Percentiles rank a stretch among this genome's conserved stretches.
Conservation (phyloP, 1,140 invertebrate genomes). For the Lepidurus couesii region DNA sequence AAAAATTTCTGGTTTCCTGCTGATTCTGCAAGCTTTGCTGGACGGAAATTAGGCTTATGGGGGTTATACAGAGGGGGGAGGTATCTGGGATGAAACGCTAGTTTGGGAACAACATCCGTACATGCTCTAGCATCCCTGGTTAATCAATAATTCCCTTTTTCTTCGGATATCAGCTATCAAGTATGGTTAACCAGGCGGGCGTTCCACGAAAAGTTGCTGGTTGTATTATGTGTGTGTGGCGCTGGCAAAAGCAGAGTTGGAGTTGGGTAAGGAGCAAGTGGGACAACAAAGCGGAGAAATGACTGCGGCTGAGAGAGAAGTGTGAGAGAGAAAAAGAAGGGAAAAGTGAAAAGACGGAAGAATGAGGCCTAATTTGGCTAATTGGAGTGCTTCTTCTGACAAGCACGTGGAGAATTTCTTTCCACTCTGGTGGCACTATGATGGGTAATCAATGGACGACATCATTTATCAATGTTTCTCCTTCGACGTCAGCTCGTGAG, state of each 20-base stretch:
- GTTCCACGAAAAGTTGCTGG: background rate
- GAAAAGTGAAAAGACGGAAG: background rate
- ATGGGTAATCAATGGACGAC: background rate
- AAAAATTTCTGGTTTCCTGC: too few species aligned
- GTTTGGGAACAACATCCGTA: background rate
- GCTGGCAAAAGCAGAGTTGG: background rate
- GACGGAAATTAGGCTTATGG: background rate
- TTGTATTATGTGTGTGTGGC: too few species aligned
- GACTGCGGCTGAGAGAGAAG: too few species aligned
- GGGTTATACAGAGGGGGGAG: background rate
- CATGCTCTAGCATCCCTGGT: background rate
- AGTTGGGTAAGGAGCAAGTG: background rate
- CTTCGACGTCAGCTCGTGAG: background rate
- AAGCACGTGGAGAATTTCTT: background rate
- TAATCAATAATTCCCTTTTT: background rate
- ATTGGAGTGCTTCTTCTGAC: background rate
- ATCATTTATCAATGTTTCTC: conserved; percentile 4
- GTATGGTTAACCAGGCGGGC: background rate
- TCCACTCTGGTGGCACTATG: background rate
- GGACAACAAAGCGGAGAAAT: background rate
- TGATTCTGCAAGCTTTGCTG: too few species aligned
- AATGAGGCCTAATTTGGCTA: background rate
- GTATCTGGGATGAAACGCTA: too few species aligned
- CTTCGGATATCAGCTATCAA: background rate
- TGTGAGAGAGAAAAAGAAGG: too few species aligned